Conservation (phyloP, 2,888 invertebrate genomes). For the Auanema freiburgensis region DNA sequence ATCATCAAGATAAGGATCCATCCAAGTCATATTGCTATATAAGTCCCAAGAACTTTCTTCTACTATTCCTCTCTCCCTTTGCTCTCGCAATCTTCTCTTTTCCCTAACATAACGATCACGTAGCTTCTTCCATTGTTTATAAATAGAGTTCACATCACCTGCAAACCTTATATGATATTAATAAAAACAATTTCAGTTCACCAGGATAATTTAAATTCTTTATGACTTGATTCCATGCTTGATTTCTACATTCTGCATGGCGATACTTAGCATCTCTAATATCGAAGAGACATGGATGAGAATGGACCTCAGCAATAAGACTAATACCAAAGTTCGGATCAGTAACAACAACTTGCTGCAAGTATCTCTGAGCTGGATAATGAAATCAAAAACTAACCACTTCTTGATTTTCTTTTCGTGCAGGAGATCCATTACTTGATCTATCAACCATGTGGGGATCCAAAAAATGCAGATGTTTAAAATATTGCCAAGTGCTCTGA, state of each 20-base stretch:
- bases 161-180: no score
- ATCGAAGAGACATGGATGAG: constrained; percentile 51
- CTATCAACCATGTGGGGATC: constrained; percentile 60
- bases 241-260: constrained; percentile 44
- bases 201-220: constrained; percentile 47
- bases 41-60: constrained; percentile 52
- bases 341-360: constrained; percentile 37
- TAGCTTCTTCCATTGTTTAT: constrained; percentile 62
- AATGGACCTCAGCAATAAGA: constrained; percentile 41
- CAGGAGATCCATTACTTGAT: constrained; percentile 39
- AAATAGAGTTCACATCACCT: constrained; percentile 49
- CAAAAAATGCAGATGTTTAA: constrained; percentile 55
- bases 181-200: no score
- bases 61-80: constrained; percentile 16
- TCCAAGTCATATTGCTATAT: constrained; percentile 52
- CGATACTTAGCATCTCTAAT: constrained; percentile 53
- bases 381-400: constrained; percentile 21
- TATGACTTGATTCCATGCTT: constrained; percentile 51
- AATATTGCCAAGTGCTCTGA: constrained; percentile 55
- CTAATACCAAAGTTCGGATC: constrained; percentile 44
- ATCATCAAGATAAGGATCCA: constrained; percentile 55
- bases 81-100: constrained; percentile 39
- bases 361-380: neutral
- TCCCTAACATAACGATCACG: constrained; percentile 60
- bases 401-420: constrained; percentile 36